Percentiles rank a stretch among this genome's conserved stretches.
Evolutionary conservation across 1,140 invertebrate species (phyloP).

Genomic region (Asobara japonica): DNA sequence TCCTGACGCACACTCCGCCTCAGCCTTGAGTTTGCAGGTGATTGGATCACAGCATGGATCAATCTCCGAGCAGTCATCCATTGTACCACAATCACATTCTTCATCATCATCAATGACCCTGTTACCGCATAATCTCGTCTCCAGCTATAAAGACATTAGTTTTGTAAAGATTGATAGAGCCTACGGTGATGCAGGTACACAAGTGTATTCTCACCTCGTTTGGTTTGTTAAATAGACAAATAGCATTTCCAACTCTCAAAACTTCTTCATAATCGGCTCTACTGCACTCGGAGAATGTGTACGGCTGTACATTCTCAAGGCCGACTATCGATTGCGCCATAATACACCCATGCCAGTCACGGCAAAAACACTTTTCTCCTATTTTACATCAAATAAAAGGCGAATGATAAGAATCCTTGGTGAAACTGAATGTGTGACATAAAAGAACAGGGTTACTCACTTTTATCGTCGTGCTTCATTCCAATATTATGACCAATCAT

Average conservation of each 20-base stretch:
- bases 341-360: conserved; percentile 95
- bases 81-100: conserved; percentile 91
- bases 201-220: conserved; percentile 76
- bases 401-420: too few species aligned
- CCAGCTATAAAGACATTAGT: conserved; percentile 62
- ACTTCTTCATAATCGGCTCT: conserved; percentile 85
- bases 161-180: background rate
- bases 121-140: conserved; percentile 88
- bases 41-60: conserved; percentile 96
- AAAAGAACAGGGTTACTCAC: conserved; percentile 65
- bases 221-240: conserved; percentile 91
- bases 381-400: conserved; percentile 35
- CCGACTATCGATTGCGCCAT: conserved; percentile 94
- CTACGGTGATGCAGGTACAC: background rate
- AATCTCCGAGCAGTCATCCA: conserved; percentile 83
- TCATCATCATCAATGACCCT: conserved; percentile 93
- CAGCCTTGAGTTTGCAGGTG: conserved; percentile 90
- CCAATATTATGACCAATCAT: conserved; percentile 98
- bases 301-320: conserved; percentile 89
- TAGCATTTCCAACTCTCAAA: conserved; percentile 79
- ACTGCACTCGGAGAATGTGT: conserved; percentile 92
- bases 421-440: background rate
- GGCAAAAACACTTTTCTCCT: conserved; percentile 82
- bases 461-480: conserved; percentile 91
- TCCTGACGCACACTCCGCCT: conserved; percentile 91